Evolutionary conservation across 2,888 invertebrate genomes (phyloP), one percentile per base, ranked within the genome.

Genomic region (Macaria notata): DNA sequence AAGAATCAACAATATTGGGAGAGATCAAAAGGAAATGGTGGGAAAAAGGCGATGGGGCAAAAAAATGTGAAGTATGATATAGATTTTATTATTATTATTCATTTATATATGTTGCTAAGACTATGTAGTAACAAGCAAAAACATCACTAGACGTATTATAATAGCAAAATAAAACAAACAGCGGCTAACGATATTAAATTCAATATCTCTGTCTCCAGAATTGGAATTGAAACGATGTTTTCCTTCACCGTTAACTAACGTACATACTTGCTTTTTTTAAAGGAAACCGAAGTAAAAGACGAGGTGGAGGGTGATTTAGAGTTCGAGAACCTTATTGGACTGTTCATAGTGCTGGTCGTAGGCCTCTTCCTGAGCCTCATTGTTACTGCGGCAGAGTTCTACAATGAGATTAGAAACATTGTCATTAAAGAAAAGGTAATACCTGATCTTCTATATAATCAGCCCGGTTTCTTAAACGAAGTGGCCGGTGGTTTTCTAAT

Each of bases 11-110:
- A 0, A 92, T 92, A 43, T 90, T 99, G 29, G 94, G 94, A 56
- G 92, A 93, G 52, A 89, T 99, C 50, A 98, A 98, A 84, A 93
- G 94, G 31, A 96, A 95, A 83, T 99, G 98, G 98, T 99, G 98
- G 98, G 94, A 94, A 69, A 89, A 94, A 66, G 93, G 92, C 73
- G 92, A 94, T 63, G 94, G 93, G 0, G 94, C 94, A 8, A 92
- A 87, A 42, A 73, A 86, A 62, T 95, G 95, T 71, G 76, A 81
- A 58, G 94, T 89, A 69, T 70, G 76, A 1, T 19, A 19, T 19
- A 1, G 19, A 19, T 19, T 19, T 19, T 19, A 19, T 19, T 19
- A 19, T 19, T 1, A 19, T 19, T 19, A 19, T 19, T 19, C 1
- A 1, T 19, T 19, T 19, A 19, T 19, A 19, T 19, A 19, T 19